Evolutionary conservation across 2,888 invertebrate genomes (phyloP), one percentile per base, ranked within the genome.

Genomic region (Clitarchus hookeri): DNA sequence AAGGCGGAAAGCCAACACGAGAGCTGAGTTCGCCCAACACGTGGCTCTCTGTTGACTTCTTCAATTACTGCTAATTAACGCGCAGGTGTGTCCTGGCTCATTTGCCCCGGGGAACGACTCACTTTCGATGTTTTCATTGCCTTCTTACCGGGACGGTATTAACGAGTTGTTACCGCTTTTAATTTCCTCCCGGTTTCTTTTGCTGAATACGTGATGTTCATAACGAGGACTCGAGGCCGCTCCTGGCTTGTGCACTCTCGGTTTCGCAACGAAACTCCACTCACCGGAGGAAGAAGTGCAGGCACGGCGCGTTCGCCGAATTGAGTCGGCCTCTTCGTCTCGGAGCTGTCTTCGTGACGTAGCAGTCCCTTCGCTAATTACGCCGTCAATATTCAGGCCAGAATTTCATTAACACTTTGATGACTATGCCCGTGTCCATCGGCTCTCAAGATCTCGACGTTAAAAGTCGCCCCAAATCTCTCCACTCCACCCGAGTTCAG

Each of bases 31-130:
- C 19, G 65, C 65, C 65, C n/a, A 9, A 19, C 2, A n/a, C 65
- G 48, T 48, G n/a, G 65, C n/a, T 65, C 65, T 65, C 65, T 3
- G 65, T 65, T 65, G 65, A 65, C 65, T 6, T 23, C n/a, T 65
- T n/a, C 65, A 65, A 65, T 65, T 65, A 65, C 65, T 65, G 19
- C 65, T 65, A 19, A 65, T 65, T 65, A 65, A 16, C 65, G n/a
- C 65, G 65, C 65, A 65, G 65, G 65, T 65, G 65, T 65, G 65
- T 65, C 65, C 65, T 65, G 65, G 16, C 65, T 65, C 65, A 65
- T 65, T 65, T 65, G n/a, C 65, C 16, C n/a, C 65, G n/a, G 8
- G 65, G 65, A n/a, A 65, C 65, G n/a, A 65, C 65, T 65, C 65
- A n/a, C 65, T 65, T 65, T 65, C 65, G 23, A 65, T 1, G 19